These are phyloP conservation scores for Dromiciops gliroides DNA, from an alignment of 2,113 vertebrate species.

Conservation along the genomic window DNA sequence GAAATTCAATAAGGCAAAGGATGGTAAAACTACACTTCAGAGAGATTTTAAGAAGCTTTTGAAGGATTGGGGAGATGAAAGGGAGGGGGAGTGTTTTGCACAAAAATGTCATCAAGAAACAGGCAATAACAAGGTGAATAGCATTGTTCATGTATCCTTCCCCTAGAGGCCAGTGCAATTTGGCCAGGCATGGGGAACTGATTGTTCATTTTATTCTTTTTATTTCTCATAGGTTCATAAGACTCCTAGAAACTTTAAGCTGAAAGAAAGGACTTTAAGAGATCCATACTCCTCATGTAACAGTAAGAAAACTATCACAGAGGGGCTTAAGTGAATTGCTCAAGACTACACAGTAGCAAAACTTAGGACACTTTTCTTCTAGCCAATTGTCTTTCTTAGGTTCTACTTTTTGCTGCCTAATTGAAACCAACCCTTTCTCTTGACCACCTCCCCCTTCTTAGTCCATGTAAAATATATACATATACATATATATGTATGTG, in stretches of 20 bases:
- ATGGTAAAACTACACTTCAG: conserved; percentile 11
- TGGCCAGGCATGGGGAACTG: neutral
- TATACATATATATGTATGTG: too few species aligned
- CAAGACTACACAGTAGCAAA: neutral
- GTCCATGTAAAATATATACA: neutral
- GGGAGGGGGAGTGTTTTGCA: neutral
- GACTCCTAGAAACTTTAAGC: neutral
- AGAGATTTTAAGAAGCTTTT: neutral
- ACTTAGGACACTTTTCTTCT: neutral
- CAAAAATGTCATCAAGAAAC: neutral
- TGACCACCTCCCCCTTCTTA: neutral
- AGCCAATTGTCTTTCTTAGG: neutral
- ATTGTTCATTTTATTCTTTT: neutral
- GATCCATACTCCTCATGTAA: neutral
- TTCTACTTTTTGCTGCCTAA: neutral
- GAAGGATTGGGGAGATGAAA: neutral
- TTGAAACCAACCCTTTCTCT: neutral
- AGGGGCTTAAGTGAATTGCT: neutral
- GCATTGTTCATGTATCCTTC: neutral
- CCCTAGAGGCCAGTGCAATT: neutral
- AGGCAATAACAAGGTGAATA: neutral
- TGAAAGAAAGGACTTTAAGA: neutral
- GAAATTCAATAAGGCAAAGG: neutral
- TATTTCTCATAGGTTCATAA: neutral
- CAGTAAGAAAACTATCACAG: neutral